A percentile compares a stretch with the other conserved stretches of the same genome.
phyloP scores from a whole-genome alignment of 2,113 vertebrate species.

The Takifugu flavidus region DNA sequence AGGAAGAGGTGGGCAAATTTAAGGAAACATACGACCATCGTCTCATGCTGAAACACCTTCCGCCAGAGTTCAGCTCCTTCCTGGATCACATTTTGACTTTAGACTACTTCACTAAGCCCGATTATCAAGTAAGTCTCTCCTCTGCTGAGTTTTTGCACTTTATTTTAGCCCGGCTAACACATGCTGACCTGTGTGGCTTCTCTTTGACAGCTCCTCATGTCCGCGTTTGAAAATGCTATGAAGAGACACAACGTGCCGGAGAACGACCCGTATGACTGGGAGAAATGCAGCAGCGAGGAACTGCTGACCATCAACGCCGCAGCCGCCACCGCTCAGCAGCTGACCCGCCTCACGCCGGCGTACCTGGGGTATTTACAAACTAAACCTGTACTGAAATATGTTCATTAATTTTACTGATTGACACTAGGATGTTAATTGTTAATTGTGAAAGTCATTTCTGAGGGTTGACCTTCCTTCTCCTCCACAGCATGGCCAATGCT shows the following conservation, averaged over 20 bases:
- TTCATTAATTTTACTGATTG: not conserved
- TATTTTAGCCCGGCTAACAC: slow-evolving; percentile 4
- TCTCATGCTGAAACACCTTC: slow-evolving; percentile 97
- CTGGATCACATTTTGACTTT: slow-evolving; percentile 90
- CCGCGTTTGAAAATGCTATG: slow-evolving; percentile 94
- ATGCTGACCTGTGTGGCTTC: slow-evolving; percentile 24
- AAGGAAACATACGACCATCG: slow-evolving; percentile 95
- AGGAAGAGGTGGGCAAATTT: slow-evolving; percentile 98
- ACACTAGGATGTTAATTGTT: slow-evolving; percentile 12
- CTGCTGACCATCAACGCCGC: slow-evolving; percentile 84
- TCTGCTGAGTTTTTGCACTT: slow-evolving; percentile 8
- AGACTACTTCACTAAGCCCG: slow-evolving; percentile 96
- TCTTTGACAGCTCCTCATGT: slow-evolving; percentile 85
- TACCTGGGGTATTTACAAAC: slow-evolving; percentile 83
- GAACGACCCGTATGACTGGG: slow-evolving; percentile 97
- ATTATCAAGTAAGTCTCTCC: slow-evolving; percentile 85
- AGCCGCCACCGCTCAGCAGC: slow-evolving; percentile 87
- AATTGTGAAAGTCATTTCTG: slow-evolving; percentile 30
- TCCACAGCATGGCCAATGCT: slow-evolving; percentile 93
- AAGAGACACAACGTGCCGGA: slow-evolving; percentile 87
- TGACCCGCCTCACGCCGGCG: slow-evolving; percentile 92
- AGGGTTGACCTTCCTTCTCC: slow-evolving; percentile 46
- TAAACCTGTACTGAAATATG: not conserved
- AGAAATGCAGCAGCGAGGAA: slow-evolving; percentile 88
- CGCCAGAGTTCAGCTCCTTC: slow-evolving; percentile 88